Percentiles rank a stretch among this genome's conserved stretches.
These are phyloP conservation scores for Drosophila histrio DNA, from an alignment of 2,888 invertebrate genomes.

Conservation along the genomic window DNA sequence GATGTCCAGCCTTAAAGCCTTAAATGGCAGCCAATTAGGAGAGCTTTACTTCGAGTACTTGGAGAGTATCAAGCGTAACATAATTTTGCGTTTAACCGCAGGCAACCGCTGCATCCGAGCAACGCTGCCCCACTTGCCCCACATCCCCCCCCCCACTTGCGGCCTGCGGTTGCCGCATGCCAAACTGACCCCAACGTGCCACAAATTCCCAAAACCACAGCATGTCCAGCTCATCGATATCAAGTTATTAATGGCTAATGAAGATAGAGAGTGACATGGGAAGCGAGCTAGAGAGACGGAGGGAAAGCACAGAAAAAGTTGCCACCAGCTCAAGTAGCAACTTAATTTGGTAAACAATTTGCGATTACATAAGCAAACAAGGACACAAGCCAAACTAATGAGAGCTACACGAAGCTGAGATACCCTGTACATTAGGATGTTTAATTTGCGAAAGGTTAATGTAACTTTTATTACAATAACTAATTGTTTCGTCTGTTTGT, in stretches of 20 bases:
- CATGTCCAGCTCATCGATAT: slow-evolving; percentile 65
- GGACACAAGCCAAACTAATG: neutral
- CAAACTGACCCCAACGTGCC: slow-evolving; percentile 17
- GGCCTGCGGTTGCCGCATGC: slow-evolving; percentile 54
- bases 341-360: slow-evolving; percentile 74
- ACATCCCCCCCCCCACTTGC: slow-evolving; percentile 8
- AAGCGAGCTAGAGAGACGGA: neutral
- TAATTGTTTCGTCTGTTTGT: too few relatives aligned
- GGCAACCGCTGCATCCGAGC: slow-evolving; percentile 52
- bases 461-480: neutral
- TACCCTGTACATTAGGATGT: slow-evolving; percentile 18
- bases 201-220: slow-evolving; percentile 12
- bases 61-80: slow-evolving; percentile 49
- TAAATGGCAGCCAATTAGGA: slow-evolving; percentile 66
- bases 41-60: slow-evolving; percentile 19
- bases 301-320: slow-evolving; percentile 23
- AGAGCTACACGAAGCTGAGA: neutral
- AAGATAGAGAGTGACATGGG: slow-evolving; percentile 30
- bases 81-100: slow-evolving; percentile 69
- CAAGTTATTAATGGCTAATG: slow-evolving; percentile 79
- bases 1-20: slow-evolving; percentile 64
- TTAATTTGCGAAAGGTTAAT: neutral
- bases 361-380: slow-evolving; percentile 42
- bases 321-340: slow-evolving; percentile 63
- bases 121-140: slow-evolving; percentile 9